Conservation (phyloP, 2,888 invertebrate species). For the Elysia crispata region DNA sequence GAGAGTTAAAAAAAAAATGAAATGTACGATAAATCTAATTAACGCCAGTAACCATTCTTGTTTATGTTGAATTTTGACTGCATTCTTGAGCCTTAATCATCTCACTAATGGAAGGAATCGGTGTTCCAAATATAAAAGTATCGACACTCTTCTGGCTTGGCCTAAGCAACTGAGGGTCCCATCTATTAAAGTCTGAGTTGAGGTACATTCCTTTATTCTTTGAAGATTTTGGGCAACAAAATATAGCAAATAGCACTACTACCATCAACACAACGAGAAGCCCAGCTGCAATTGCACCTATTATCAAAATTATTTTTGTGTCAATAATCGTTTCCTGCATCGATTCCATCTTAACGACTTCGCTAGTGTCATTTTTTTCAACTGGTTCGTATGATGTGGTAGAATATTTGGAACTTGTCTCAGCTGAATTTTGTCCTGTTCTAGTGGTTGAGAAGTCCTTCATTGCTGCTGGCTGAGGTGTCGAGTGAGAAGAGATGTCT, state of each 20-base stretch:
- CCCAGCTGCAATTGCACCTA: not conserved
- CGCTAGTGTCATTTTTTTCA: no score
- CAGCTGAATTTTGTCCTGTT: not conserved
- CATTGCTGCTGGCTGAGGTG: no score
- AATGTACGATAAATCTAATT: no score
- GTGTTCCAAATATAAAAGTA: constrained; percentile 35
- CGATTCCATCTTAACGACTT: no score
- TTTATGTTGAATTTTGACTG: not conserved
- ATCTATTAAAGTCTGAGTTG: constrained; percentile 37
- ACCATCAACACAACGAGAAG: not conserved
- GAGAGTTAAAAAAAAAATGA: no score
- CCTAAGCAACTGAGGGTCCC: constrained; percentile 43
- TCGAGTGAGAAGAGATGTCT: no score
- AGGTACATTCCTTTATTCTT: constrained; percentile 22
- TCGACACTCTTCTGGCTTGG: constrained; percentile 31
- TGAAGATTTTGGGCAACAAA: not conserved
- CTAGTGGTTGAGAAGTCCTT: no score
- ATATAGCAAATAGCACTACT: not conserved
- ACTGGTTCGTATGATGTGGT: not conserved
- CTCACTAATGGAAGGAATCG: constrained; percentile 31
- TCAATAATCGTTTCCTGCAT: not conserved
- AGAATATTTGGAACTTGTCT: not conserved
- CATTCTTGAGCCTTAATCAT: constrained; percentile 27
- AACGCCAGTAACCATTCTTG: not conserved
- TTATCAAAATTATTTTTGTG: not conserved